These are phyloP conservation scores for Osmoderma eremita DNA, from an alignment of 2,888 invertebrate genomes.

Conservation along the genomic window DNA sequence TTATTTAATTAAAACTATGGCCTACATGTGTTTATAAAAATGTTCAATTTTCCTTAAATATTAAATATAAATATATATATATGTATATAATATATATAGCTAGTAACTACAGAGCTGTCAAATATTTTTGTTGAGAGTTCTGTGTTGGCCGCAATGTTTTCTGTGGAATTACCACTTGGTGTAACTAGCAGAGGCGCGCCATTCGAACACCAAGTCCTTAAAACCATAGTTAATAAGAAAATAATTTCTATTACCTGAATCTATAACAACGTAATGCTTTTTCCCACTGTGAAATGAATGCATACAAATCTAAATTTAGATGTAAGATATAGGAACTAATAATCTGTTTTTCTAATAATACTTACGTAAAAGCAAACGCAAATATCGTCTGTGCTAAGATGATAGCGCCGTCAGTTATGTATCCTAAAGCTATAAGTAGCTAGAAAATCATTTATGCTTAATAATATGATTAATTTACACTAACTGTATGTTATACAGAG, in stretches of 20 bases:
- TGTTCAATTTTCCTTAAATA: constrained; percentile 22
- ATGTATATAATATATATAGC: constrained; percentile 32
- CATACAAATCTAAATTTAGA: constrained; percentile 22
- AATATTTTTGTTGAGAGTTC: constrained; percentile 28
- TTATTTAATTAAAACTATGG: constrained; percentile 22
- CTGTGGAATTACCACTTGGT: constrained; percentile 8
- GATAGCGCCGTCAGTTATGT: constrained; percentile 20
- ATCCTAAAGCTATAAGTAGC: not conserved
- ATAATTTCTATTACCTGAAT: constrained; percentile 18
- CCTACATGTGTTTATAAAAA: constrained; percentile 21
- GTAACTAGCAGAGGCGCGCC: constrained; percentile 9
- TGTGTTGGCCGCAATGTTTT: constrained; percentile 39
- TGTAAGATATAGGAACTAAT: constrained; percentile 14
- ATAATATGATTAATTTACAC: too few relatives aligned
- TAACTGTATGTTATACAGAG: too few relatives aligned
- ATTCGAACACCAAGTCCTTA: not conserved
- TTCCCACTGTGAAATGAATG: not conserved
- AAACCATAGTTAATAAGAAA: too few relatives aligned
- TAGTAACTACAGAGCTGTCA: constrained; percentile 38
- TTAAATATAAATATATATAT: constrained; percentile 35
- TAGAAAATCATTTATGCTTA: too few relatives aligned
- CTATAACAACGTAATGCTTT: constrained; percentile 1
- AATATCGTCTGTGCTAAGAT: constrained; percentile 20
- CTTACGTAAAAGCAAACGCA: constrained; percentile 33
- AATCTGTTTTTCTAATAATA: constrained; percentile 31